phyloP scores from a whole-genome alignment of 2,113 vertebrate species.

The Petrocephalus zakoni region DNA sequence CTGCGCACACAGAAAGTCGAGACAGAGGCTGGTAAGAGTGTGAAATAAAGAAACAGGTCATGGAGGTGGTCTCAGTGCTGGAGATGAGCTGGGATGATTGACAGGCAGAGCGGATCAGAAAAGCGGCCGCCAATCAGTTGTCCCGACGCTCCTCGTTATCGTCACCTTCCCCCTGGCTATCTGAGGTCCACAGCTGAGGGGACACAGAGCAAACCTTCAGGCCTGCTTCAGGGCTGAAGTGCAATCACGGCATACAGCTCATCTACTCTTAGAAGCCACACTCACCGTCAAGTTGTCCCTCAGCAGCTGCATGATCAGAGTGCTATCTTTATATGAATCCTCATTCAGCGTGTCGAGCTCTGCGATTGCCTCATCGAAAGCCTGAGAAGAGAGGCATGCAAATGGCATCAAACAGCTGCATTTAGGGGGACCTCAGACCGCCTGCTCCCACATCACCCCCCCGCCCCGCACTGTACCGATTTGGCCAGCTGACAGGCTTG shows the following conservation, averaged over 20 bases:
- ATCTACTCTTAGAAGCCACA: not conserved
- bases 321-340: conserved; percentile 97
- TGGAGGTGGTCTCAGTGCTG: conserved; percentile 40
- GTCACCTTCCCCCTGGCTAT: conserved; percentile 45
- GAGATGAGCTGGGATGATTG: conserved; percentile 31
- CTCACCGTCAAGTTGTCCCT: conserved; percentile 89
- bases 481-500: conserved; percentile 87
- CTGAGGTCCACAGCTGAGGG: conserved; percentile 61
- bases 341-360: conserved; percentile 81
- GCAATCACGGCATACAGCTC: no score
- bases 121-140: conserved; percentile 38
- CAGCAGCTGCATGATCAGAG: conserved; percentile 98
- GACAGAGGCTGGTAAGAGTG: conserved; percentile 33
- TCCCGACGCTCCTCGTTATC: conserved; percentile 41
- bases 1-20: conserved; percentile 40
- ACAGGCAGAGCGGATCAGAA: conserved; percentile 23
- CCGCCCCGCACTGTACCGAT: conserved; percentile 56
- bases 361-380: conserved; percentile 88
- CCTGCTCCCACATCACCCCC: not conserved
- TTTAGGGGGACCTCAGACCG: no score
- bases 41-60: conserved; percentile 28
- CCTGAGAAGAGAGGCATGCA: conserved; percentile 52
- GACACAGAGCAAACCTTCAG: not conserved
- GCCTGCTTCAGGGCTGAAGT: not conserved
- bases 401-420: no score